Conservation (phyloP, 2,113 vertebrate genomes). For the Rhynchomys soricoides region DNA sequence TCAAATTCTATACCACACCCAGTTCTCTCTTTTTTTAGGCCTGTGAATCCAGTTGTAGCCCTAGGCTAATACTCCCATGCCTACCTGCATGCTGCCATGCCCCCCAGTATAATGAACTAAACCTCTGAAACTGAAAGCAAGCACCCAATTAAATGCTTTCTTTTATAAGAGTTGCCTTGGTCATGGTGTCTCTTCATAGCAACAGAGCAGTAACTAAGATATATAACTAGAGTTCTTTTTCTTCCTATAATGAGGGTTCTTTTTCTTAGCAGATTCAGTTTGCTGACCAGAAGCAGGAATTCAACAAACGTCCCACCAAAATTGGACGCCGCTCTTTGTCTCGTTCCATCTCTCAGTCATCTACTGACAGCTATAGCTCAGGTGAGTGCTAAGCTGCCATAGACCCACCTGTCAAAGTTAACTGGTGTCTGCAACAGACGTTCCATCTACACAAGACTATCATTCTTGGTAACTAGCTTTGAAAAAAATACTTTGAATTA, state of each 20-base stretch:
- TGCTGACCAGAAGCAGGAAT: constrained; percentile 99
- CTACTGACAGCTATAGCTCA: constrained; percentile 99
- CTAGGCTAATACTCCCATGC: background rate
- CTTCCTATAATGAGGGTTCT: background rate
- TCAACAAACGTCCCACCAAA: constrained; percentile 98
- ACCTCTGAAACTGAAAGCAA: background rate
- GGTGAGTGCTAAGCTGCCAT: constrained; percentile 84
- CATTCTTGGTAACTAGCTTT: background rate
- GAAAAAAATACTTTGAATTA: constrained; percentile 11
- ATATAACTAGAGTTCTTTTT: background rate
- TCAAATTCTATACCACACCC: background rate
- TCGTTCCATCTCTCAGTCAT: constrained; percentile 99
- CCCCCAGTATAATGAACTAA: background rate
- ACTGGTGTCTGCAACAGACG: background rate
- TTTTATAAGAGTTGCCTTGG: background rate
- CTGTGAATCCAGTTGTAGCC: background rate
- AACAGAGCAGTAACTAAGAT: background rate
- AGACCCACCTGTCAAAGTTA: background rate
- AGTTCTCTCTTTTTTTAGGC: background rate
- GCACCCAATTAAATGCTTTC: background rate
- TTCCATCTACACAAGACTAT: background rate
- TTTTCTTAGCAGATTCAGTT: constrained; percentile 94
- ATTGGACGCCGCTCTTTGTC: constrained; percentile 97
- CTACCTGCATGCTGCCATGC: background rate
- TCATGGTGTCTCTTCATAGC: background rate